Conservation (phyloP, 2,888 invertebrate species). For the Limnephilus rhombicus region DNA sequence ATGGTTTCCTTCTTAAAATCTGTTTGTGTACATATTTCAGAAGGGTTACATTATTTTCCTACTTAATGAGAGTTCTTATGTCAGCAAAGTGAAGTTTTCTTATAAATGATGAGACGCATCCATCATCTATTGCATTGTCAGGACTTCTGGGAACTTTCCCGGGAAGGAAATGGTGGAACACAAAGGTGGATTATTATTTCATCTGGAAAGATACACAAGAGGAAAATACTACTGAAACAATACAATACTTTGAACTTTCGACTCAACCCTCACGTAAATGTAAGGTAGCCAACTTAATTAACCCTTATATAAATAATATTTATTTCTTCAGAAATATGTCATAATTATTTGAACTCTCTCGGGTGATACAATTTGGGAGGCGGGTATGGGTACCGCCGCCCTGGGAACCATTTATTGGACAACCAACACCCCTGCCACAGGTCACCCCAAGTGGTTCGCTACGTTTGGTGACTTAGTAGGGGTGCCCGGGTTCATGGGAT, state of each 20-base stretch:
- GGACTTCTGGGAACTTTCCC: constrained; percentile 9
- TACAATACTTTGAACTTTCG: constrained; percentile 14
- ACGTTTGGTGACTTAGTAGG: too few relatives aligned
- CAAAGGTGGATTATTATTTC: constrained; percentile 40
- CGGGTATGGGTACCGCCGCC: too few relatives aligned
- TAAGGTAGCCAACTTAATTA: background rate
- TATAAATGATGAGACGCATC: constrained; percentile 27
- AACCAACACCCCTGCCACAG: too few relatives aligned
- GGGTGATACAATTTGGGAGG: too few relatives aligned
- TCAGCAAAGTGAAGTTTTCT: constrained; percentile 40
- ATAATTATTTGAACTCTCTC: too few relatives aligned
- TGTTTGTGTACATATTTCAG: background rate
- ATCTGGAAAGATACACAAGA: constrained; percentile 28
- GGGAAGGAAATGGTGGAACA: constrained; percentile 6
- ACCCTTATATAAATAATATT: background rate
- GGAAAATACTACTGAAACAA: constrained; percentile 21
- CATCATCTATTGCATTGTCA: constrained; percentile 43
- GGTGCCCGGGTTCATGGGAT: too few relatives aligned
- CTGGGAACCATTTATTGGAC: too few relatives aligned
- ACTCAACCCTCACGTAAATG: background rate
- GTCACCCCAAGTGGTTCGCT: too few relatives aligned
- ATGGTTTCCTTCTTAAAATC: background rate
- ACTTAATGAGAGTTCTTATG: constrained; percentile 17
- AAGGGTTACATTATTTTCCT: background rate
- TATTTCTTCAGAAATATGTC: too few relatives aligned